Evolutionary conservation across 2,113 vertebrate species (phyloP), one percentile per base, ranked within the genome.

Genomic region (Neolamprologus ventralis): DNA sequence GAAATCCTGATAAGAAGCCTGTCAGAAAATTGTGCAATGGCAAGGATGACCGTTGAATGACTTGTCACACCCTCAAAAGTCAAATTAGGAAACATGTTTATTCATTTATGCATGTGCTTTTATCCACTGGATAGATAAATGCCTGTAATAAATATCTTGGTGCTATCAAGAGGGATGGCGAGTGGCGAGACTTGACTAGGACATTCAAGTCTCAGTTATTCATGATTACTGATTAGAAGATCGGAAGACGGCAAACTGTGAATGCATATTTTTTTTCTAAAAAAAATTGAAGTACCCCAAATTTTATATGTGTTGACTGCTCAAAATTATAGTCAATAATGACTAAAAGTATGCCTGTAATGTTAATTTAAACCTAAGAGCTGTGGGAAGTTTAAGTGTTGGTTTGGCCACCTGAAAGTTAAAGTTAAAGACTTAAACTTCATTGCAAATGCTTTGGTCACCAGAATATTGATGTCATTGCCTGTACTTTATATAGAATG

Each of bases 51-150:
- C 0, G 2, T 31, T 49, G 10, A 2, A 2, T 78, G 42, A 31
- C 42, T 31, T 47, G 6, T 75, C 42, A 49, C 23, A 49, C 2
- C 4, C 42, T 49, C 42, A 47, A 75, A 49, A 75, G 16, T 47
- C 23, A 47, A 5, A 28, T 7, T 10, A 47, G 4, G 14, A 75
- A 75, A 11, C 40, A 47, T 75, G 13, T 75, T 75, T 28, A 11
- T 75, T 75, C 71, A 45, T 75, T 7, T 47, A 75, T 3, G 71
- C 14, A 47, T 75, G 23, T 75, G 71, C 23, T 75, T 75, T 17
- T 47, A 47, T 47, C 40, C 14, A 28, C 14, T 47, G 23, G 4
- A 0, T 28, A 45, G 3, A 47, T 75, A 47, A 75, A 75, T 28
- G 23, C 23, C 68, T 28, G 23, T 28, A 75, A 49, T 31, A 49